Percentiles rank a stretch among this genome's conserved stretches.
Evolutionary conservation across 2,113 vertebrate genomes (phyloP).

Genomic region (Pterocles orientalis): DNA sequence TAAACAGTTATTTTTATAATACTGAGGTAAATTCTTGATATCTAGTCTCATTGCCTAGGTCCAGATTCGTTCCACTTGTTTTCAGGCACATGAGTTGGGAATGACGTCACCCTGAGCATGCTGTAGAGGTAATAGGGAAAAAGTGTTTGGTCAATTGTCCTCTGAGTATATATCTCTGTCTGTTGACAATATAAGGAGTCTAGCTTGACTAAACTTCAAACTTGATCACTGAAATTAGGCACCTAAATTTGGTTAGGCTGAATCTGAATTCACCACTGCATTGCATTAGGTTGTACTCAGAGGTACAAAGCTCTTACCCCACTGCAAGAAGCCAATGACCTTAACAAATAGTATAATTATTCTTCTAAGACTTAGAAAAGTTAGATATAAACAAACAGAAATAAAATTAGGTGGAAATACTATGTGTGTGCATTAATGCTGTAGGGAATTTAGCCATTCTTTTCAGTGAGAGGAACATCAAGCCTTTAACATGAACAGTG

Average conservation of each 20-base stretch:
- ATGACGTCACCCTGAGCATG: background rate
- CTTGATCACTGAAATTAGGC: background rate
- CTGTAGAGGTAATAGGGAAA: background rate
- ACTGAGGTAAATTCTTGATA: background rate
- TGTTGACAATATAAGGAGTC: background rate
- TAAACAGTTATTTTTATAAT: background rate
- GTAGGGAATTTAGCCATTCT: background rate
- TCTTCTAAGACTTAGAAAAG: background rate
- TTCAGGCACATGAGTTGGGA: background rate
- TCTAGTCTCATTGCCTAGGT: background rate
- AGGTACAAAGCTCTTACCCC: background rate
- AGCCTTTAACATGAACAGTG: background rate
- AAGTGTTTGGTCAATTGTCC: background rate
- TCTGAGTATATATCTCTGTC: background rate
- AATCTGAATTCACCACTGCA: background rate
- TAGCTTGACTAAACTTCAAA: background rate
- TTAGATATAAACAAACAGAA: background rate
- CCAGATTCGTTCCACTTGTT: background rate
- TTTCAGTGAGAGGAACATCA: background rate
- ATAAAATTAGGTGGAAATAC: background rate
- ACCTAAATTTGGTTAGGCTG: background rate
- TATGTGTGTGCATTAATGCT: background rate
- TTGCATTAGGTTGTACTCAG: background rate
- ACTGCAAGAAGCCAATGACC: background rate
- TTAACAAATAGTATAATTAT: background rate